These are phyloP conservation scores for Xanthorhoe designata DNA, from an alignment of 2,888 invertebrate genomes.

Conservation along the genomic window DNA sequence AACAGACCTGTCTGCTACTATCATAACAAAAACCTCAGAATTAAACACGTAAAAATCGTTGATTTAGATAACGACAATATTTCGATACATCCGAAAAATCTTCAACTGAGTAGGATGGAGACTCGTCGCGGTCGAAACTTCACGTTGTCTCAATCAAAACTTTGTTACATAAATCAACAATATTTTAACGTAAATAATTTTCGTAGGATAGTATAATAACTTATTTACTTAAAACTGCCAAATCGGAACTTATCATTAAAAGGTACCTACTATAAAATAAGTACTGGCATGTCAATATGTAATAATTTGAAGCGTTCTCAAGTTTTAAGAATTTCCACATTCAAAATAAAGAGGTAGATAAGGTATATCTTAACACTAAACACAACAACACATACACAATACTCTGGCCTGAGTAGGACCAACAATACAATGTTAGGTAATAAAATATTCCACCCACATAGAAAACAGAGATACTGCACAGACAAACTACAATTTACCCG, in stretches of 20 bases:
- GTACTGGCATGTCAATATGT: background rate
- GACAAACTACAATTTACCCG: background rate
- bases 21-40: too few species aligned
- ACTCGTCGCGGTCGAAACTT: too few species aligned
- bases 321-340: background rate
- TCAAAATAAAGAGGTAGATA: slow-evolving; percentile 17
- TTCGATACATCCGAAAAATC: too few species aligned
- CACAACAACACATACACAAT: background rate
- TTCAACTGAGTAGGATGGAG: too few species aligned
- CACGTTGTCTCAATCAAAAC: too few species aligned
- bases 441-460: background rate
- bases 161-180: too few species aligned
- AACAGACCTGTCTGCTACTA: too few species aligned
- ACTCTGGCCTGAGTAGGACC: background rate
- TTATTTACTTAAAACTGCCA: background rate
- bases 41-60: too few species aligned
- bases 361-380: slow-evolving; percentile 8
- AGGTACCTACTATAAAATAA: background rate
- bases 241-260: background rate
- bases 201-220: too few species aligned
- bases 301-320: background rate
- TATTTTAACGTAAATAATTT: too few species aligned
- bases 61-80: too few species aligned
- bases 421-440: background rate
- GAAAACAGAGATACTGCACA: background rate